phyloP scores from a whole-genome alignment of 2,888 invertebrate species.

The Chrysolina americana region DNA sequence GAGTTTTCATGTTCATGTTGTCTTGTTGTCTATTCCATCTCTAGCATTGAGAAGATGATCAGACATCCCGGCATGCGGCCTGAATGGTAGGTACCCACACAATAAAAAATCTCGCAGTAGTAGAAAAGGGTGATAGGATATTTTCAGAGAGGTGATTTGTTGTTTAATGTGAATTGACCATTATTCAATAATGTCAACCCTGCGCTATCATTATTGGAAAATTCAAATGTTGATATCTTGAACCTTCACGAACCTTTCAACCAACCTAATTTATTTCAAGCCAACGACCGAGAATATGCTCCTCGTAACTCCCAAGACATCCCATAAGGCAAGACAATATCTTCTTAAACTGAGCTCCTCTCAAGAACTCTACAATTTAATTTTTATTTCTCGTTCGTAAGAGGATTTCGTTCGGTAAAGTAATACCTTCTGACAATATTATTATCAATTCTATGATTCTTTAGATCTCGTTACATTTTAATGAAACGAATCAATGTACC shows the following conservation, averaged over 20 bases:
- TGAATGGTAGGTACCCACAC: too few relatives aligned
- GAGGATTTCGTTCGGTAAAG: slow-evolving; percentile 42
- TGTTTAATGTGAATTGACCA: too few relatives aligned
- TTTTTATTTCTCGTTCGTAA: slow-evolving; percentile 50
- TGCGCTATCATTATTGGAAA: too few relatives aligned
- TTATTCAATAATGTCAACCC: too few relatives aligned
- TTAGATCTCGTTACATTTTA: slow-evolving; percentile 34
- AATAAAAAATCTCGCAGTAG: too few relatives aligned
- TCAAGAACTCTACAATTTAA: slow-evolving; percentile 41
- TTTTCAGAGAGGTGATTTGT: too few relatives aligned
- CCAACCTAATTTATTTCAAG: background rate
- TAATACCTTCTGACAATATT: slow-evolving; percentile 49
- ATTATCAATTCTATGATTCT: slow-evolving; percentile 42
- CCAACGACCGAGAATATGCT: background rate
- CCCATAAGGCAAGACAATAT: slow-evolving; percentile 11
- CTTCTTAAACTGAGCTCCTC: slow-evolving; percentile 22
- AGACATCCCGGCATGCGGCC: too few relatives aligned
- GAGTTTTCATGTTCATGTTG: too few relatives aligned
- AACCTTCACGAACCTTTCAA: background rate
- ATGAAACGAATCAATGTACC: slow-evolving; percentile 36
- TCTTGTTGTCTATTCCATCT: too few relatives aligned
- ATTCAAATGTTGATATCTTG: too few relatives aligned
- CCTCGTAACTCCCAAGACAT: background rate
- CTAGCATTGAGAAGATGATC: too few relatives aligned
- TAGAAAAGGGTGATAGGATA: too few relatives aligned